Evolutionary conservation across 2,888 invertebrate species (phyloP).

Genomic region (Nephrotoma guestfalica): DNA sequence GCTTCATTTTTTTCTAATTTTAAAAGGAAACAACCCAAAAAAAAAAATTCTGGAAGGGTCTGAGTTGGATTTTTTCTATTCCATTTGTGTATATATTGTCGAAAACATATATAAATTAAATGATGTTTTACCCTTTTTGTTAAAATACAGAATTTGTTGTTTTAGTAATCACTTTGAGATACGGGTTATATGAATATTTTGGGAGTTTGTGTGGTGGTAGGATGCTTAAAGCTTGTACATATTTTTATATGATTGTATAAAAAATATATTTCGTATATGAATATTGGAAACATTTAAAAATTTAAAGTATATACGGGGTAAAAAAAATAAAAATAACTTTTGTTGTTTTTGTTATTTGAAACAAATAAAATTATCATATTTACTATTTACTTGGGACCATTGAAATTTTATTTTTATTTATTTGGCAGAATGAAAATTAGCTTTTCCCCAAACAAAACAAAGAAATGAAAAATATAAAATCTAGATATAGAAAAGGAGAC

Average conservation of each 20-base stretch:
- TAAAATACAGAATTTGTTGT: background rate
- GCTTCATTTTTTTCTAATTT: too few relatives aligned
- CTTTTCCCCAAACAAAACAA: background rate
- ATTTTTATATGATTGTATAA: background rate
- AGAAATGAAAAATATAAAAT: background rate
- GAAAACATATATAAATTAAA: background rate
- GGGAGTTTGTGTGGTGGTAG: background rate
- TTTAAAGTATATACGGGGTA: background rate
- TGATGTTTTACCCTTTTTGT: background rate
- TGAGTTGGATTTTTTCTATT: too few relatives aligned
- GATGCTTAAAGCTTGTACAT: background rate
- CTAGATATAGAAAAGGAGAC: background rate
- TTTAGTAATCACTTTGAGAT: background rate
- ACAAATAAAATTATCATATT: constrained; percentile 1
- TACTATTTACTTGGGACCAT: constrained; percentile 4
- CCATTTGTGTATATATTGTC: background rate
- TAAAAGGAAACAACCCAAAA: too few relatives aligned
- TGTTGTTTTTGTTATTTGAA: background rate
- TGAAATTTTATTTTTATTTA: constrained; percentile 1
- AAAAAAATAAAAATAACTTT: background rate
- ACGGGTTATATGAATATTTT: background rate
- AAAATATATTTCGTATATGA: background rate
- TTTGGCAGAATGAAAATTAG: background rate
- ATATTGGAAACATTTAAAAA: background rate
- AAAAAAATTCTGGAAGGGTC: too few relatives aligned